These are phyloP conservation scores for Atherix ibis DNA, from an alignment of 2,888 invertebrate genomes.

Conservation along the genomic window DNA sequence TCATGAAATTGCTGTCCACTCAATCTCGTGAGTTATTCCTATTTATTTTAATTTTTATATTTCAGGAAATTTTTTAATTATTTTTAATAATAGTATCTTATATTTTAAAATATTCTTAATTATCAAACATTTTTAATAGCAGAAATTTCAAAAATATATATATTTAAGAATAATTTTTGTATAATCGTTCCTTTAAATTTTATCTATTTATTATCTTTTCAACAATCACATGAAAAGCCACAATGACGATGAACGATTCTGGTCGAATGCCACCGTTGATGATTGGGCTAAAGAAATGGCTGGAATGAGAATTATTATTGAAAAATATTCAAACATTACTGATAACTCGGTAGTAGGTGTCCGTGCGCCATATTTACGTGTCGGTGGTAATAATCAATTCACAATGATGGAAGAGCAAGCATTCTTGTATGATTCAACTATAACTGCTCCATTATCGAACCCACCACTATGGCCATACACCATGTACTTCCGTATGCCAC, in stretches of 20 bases:
- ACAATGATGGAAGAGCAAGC: conserved; percentile 96
- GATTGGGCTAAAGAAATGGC: conserved; percentile 94
- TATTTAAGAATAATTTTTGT: no score
- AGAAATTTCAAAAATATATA: no score
- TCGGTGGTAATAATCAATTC: conserved; percentile 91
- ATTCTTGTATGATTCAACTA: conserved; percentile 89
- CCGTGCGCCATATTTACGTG: conserved; percentile 75
- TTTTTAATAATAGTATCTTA: no score
- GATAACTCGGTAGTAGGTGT: conserved; percentile 86
- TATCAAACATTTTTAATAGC: no score
- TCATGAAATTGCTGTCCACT: conserved; percentile 86
- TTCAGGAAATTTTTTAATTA: no score
- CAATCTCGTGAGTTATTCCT: conserved; percentile 62
- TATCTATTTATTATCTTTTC: no score
- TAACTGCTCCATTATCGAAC: conserved; percentile 78
- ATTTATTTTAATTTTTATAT: conserved; percentile 3
- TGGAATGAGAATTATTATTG: conserved; percentile 78
- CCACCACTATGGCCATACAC: conserved; percentile 97
- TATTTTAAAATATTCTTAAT: no score
- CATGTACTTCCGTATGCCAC: conserved; percentile 94
- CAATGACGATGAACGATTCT: conserved; percentile 81
- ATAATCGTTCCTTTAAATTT: no score
- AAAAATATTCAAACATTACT: conserved; percentile 77
- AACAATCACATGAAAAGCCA: no score
- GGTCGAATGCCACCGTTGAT: conserved; percentile 83